These are phyloP conservation scores for Ruditapes philippinarum DNA, from an alignment of 1,140 invertebrate species.

Conservation along the genomic window DNA sequence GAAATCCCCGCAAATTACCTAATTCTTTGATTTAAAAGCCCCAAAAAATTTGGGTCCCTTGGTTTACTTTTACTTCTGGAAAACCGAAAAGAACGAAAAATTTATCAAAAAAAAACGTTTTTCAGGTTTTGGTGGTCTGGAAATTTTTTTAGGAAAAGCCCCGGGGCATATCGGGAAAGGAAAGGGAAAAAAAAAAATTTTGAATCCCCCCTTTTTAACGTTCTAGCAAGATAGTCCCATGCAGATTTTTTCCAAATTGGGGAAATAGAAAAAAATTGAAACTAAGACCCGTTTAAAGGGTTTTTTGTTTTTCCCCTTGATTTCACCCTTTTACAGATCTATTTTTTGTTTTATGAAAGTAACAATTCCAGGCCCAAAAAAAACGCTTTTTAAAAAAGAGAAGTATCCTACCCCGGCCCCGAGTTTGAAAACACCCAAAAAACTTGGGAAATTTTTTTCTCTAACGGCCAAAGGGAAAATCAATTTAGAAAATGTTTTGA, in stretches of 20 bases:
- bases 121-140: constrained; percentile 11
- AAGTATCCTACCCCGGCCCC: neutral
- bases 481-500: neutral
- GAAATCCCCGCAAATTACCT: constrained; percentile 1
- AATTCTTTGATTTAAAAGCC: neutral
- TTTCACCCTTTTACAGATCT: neutral
- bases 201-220: no score
- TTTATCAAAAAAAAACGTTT: constrained; percentile 43
- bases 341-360: neutral
- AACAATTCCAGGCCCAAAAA: no score
- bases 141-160: constrained; percentile 42
- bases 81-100: constrained; percentile 50
- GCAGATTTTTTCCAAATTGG: no score
- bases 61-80: no score
- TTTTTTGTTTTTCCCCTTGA: constrained; percentile 28
- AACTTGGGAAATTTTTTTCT: neutral
- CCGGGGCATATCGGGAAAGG: constrained; percentile 68
- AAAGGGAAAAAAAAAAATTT: constrained; percentile 75
- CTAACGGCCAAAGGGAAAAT: neutral
- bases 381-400: neutral
- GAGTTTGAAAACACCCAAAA: no score
- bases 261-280: constrained; percentile 31
- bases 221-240: no score
- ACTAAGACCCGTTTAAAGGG: no score
- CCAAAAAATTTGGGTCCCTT: neutral